Percentiles rank a stretch among this genome's conserved stretches.
Conservation (phyloP, 2,888 invertebrate species). For the Eristalis intricaria region DNA sequence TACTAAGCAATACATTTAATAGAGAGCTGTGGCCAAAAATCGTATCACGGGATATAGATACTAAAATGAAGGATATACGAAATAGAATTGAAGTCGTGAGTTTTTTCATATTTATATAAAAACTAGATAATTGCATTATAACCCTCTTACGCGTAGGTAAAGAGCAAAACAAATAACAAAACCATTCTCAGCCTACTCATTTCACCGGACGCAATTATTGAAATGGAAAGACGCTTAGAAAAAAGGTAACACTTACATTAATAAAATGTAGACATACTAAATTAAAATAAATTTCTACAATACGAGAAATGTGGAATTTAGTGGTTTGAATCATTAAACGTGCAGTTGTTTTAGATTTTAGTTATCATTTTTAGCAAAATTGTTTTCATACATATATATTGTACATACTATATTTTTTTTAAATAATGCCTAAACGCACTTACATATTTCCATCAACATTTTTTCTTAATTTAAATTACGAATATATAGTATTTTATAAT, state of each 20-base stretch:
- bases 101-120: conserved; percentile 30
- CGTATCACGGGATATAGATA: conserved; percentile 86
- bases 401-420: no score
- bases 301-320: no score
- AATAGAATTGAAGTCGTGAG: conserved; percentile 79
- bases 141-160: conserved; percentile 76
- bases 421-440: no score
- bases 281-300: no score
- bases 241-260: conserved; percentile 78
- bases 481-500: no score
- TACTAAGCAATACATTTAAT: conserved; percentile 87
- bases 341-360: no score
- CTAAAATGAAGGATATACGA: conserved; percentile 86
- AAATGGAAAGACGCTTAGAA: conserved; percentile 83
- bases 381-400: no score
- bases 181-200: conserved; percentile 94
- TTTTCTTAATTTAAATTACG: no score
- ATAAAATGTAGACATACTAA: no score
- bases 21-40: conserved; percentile 88
- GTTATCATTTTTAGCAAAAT: no score
- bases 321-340: no score
- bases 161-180: conserved; percentile 92
- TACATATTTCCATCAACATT: no score
- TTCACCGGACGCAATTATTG: conserved; percentile 86
- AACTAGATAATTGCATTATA: not conserved